These are phyloP conservation scores for Chrysina gloriosa DNA, from an alignment of 2,888 invertebrate species.

Conservation along the genomic window DNA sequence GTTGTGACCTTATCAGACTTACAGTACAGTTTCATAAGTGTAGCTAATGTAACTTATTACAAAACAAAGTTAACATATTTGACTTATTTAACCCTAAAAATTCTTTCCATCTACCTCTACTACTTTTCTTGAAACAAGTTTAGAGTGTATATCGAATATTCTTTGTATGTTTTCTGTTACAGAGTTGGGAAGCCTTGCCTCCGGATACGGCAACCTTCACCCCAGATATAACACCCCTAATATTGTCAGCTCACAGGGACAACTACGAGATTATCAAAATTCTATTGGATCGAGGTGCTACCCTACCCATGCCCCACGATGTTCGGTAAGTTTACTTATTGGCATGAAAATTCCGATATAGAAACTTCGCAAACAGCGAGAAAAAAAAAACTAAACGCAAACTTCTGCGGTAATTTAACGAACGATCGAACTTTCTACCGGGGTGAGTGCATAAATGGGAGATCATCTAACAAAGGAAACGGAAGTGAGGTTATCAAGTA, in stretches of 20 bases:
- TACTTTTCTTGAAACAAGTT: no score
- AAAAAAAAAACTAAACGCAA: neutral
- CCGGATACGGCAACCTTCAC: constrained; percentile 95
- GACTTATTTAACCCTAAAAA: no score
- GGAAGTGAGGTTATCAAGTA: neutral
- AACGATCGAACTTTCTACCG: neutral
- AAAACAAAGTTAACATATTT: no score
- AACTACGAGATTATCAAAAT: constrained; percentile 99
- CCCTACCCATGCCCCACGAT: constrained; percentile 94
- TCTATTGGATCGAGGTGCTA: constrained; percentile 93
- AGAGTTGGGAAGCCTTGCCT: constrained; percentile 94
- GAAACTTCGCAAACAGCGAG: neutral
- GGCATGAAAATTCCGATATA: neutral
- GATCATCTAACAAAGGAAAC: neutral
- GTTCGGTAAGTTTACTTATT: constrained; percentile 74
- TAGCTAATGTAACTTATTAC: no score
- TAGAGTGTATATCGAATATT: no score
- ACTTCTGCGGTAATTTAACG: neutral
- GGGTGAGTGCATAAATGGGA: no score
- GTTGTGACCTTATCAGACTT: no score
- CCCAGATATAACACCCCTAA: constrained; percentile 96
- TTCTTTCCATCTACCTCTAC: no score
- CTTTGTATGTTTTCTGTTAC: constrained; percentile 52
- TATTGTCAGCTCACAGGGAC: constrained; percentile 96
- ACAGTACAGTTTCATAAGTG: no score